Conservation (phyloP, 2,888 invertebrate species). For the Nemoura dubitans region DNA sequence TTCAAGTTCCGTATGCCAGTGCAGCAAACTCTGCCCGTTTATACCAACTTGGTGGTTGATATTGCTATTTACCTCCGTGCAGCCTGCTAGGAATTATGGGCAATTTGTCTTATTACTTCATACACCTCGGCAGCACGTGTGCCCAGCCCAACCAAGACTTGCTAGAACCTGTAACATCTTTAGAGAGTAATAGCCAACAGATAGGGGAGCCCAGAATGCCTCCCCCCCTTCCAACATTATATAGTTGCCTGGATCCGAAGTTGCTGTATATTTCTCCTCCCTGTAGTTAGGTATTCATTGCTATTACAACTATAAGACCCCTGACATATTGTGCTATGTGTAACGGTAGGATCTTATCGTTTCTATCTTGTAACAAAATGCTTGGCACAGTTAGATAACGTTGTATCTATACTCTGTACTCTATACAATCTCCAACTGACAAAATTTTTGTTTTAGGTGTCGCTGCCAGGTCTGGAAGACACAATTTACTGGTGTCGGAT, state of each 20-base stretch:
- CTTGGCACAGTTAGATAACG: background rate
- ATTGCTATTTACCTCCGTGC: background rate
- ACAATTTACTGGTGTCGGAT: conserved; percentile 91
- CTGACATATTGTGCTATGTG: background rate
- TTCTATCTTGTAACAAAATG: background rate
- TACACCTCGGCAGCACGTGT: background rate
- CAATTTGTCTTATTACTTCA: conserved; percentile 2
- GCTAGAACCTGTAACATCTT: background rate
- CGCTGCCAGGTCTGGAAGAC: conserved; percentile 75
- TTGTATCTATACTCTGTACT: background rate
- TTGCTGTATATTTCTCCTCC: background rate
- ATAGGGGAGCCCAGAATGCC: background rate
- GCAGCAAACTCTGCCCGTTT: background rate
- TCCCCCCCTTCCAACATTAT: background rate
- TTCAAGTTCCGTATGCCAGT: background rate
- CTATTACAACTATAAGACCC: background rate
- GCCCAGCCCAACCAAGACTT: background rate
- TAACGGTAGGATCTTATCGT: background rate
- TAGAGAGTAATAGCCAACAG: background rate
- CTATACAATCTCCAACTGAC: background rate
- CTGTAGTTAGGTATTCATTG: background rate
- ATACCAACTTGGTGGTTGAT: background rate
- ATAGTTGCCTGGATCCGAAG: background rate
- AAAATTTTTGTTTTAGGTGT: conserved; percentile 65
- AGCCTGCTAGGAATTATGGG: background rate